Base-by-base conservation (phyloP, 2,797 vertebrate genomes). In the Podarcis lilfordi region DNA sequence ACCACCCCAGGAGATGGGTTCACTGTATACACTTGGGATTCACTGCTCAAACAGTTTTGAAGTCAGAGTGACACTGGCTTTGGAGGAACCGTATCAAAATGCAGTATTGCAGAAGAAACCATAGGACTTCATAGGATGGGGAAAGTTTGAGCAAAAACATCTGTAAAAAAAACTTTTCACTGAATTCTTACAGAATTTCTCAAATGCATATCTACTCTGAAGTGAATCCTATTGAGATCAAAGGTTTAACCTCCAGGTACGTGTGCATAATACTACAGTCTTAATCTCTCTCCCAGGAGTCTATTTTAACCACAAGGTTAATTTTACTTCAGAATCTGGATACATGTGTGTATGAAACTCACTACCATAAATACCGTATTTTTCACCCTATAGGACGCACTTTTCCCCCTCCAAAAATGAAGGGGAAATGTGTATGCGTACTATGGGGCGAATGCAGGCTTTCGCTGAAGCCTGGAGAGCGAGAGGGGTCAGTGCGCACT, bases 91-190 rank as follows among this genome's bases (percentile, higher is more conserved):
- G 11, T 69, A 69, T 69, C 23, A 29, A 68, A 69, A 69, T 69
- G 66, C 66, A 69, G 50, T 4, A 50, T 50, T 50, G 50, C 50
- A 50, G 50, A 50, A 59, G 8, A 37, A 84, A 13, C 17, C 25
- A 74, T 7, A 75, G 19, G 23, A 40, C 8, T 75, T 43, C 35
- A 37, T 66, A 77, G 74, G 76, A 74, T 66, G 35, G 27, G 32
- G 55, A 76, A 43, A 82, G 83, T 7, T 84, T 74, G 83, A 92
- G 91, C 91, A 35, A 2, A 89, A 75, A 37, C 8, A 79, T 88
- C 89, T 86, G 61, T 32, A 86, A 86, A 55, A 86, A 55, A 90
- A 90, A 81, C 35, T 89, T 35, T 64, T 83, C 40, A 43, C 21
- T 1, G 66, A 91, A 90, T 85, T 86, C 61, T 82, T 23, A 23